phyloP scores from a whole-genome alignment of 2,797 vertebrate genomes.

The Chelmon rostratus region DNA sequence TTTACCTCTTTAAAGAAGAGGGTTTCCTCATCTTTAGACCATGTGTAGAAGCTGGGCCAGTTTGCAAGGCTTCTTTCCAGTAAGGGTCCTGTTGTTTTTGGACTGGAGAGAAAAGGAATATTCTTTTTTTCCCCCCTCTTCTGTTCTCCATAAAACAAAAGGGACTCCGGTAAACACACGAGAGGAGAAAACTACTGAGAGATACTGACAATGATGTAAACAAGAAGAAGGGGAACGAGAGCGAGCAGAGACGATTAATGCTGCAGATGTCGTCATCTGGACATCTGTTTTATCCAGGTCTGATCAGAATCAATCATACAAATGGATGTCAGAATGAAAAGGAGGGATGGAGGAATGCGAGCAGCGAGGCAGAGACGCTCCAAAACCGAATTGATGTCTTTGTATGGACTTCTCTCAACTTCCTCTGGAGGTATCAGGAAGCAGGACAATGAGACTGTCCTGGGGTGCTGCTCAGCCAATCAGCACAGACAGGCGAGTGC shows the following conservation, averaged over 20 bases:
- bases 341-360: background rate
- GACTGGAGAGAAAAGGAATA: conserved; percentile 51
- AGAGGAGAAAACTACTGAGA: conserved; percentile 40
- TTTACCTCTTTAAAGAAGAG: conserved; percentile 38
- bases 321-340: conserved; percentile 13
- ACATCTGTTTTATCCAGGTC: conserved; percentile 39
- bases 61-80: conserved; percentile 49
- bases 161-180: conserved; percentile 53
- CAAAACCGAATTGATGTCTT: conserved; percentile 14
- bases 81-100: conserved; percentile 72
- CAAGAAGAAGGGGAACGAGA: conserved; percentile 12
- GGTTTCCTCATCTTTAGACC: conserved; percentile 70
- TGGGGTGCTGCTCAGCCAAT: conserved; percentile 43
- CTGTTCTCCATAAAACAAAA: conserved; percentile 47
- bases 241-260: conserved; percentile 33
- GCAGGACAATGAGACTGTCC: conserved; percentile 25
- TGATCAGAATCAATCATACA: conserved; percentile 37
- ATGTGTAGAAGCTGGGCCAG: conserved; percentile 55
- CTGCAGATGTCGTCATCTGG: conserved; percentile 25
- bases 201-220: conserved; percentile 47
- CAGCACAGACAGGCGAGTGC: conserved; percentile 44
- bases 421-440: background rate
- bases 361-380: conserved; percentile 8
- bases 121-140: conserved; percentile 10
- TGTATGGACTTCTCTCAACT: background rate